phyloP scores from a whole-genome alignment of 30 jellyfish, hydroid and myxozoan genomes.

The Phacellophora camtschatica region DNA sequence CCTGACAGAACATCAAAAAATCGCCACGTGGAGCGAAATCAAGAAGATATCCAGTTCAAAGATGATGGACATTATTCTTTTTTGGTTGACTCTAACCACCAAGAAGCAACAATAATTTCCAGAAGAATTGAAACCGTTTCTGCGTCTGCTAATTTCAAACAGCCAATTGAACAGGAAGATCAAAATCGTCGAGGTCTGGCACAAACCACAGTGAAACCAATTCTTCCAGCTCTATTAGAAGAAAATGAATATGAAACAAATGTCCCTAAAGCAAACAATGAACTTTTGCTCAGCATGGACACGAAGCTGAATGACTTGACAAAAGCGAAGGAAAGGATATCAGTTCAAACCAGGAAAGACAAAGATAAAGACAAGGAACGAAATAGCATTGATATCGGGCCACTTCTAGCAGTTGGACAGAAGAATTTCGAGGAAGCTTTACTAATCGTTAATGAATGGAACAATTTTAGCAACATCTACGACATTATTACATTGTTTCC shows the following conservation, averaged over 20 bases:
- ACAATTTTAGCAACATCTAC: background rate
- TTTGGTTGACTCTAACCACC: background rate
- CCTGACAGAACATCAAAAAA: background rate
- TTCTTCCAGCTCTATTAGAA: background rate
- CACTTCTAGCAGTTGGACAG: background rate
- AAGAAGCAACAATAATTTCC: no score
- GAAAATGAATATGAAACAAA: no score
- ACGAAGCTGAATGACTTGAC: background rate
- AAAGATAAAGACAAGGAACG: background rate
- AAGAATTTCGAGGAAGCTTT: background rate
- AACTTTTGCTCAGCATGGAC: no score
- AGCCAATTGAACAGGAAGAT: no score
- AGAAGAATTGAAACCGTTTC: no score
- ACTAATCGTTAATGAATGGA: background rate
- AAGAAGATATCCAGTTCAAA: background rate
- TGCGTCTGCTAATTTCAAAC: no score
- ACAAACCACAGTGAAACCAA: background rate
- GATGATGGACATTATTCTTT: background rate
- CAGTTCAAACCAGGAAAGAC: background rate
- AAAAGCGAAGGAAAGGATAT: background rate
- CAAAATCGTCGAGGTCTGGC: no score
- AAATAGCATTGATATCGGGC: no score
- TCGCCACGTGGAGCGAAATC: background rate
- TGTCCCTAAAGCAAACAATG: no score
- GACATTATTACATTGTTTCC: background rate